A percentile compares a stretch with the other conserved stretches of the same genome.
These are phyloP conservation scores for Calvadosia cruxmelitensis DNA, from an alignment of 30 jellyfish, hydroid and myxozoan species.

Conservation along the genomic window DNA sequence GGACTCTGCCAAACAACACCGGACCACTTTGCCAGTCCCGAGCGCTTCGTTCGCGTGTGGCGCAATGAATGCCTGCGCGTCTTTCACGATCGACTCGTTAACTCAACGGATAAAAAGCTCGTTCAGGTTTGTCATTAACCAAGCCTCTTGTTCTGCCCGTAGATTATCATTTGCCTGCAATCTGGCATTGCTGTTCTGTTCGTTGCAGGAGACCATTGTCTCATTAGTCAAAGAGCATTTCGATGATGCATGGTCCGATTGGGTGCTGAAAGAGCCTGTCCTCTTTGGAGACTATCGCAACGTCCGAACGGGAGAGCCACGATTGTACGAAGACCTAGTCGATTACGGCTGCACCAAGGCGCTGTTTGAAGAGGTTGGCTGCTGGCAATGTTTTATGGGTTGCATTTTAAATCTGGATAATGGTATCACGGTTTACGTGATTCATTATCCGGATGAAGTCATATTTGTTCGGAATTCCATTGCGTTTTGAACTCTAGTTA, in stretches of 20 bases:
- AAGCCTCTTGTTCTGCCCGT: not conserved
- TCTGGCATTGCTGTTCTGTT: not conserved
- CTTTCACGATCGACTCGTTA: slow-evolving; percentile 75
- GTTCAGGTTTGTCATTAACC: slow-evolving; percentile 57
- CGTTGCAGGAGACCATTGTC: slow-evolving; percentile 33
- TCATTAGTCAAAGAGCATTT: slow-evolving; percentile 55
- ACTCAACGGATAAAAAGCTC: slow-evolving; percentile 57
- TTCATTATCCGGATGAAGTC: no score
- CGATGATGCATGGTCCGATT: slow-evolving; percentile 38
- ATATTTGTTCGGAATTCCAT: no score
- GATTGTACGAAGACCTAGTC: slow-evolving; percentile 84
- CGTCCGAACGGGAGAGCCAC: slow-evolving; percentile 74
- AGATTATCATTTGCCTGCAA: no score
- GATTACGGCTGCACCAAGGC: slow-evolving; percentile 83
- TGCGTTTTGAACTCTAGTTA: no score
- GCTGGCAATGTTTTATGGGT: no score
- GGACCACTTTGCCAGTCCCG: slow-evolving; percentile 50
- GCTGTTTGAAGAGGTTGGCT: slow-evolving; percentile 82
- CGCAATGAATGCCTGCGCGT: slow-evolving; percentile 93
- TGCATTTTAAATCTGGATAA: no score
- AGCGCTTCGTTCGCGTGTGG: slow-evolving; percentile 88
- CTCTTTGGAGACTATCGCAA: slow-evolving; percentile 90
- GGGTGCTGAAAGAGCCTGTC: slow-evolving; percentile 62
- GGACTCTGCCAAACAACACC: slow-evolving; percentile 97
- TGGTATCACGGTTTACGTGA: no score